phyloP scores from a whole-genome alignment of 2,888 invertebrate genomes.

The Alcis repandata region DNA sequence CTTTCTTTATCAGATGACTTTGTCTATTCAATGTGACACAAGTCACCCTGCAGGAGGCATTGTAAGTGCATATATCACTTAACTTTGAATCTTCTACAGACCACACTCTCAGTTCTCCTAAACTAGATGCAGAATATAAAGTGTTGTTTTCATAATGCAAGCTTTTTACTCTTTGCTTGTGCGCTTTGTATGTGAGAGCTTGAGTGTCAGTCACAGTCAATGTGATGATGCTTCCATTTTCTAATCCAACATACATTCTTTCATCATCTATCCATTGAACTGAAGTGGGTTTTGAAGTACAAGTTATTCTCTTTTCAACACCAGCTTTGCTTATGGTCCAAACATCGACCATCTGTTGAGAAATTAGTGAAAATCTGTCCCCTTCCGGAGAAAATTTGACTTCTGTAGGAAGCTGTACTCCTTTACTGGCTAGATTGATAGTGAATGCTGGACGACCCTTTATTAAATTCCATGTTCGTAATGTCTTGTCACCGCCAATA shows the following conservation, averaged over 20 bases:
- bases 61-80: slow-evolving; percentile 85
- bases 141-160: slow-evolving; percentile 85
- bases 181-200: slow-evolving; percentile 82
- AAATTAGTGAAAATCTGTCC: slow-evolving; percentile 91
- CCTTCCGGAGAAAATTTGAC: slow-evolving; percentile 92
- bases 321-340: slow-evolving; percentile 94
- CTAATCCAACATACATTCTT: slow-evolving; percentile 89
- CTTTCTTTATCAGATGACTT: slow-evolving; percentile 73
- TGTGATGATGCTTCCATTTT: slow-evolving; percentile 90
- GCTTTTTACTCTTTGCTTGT: slow-evolving; percentile 90
- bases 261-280: slow-evolving; percentile 90
- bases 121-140: slow-evolving; percentile 91
- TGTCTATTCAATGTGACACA: slow-evolving; percentile 88
- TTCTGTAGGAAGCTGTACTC: slow-evolving; percentile 81
- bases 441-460: slow-evolving; percentile 96
- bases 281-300: slow-evolving; percentile 90
- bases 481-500: slow-evolving; percentile 93
- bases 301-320: slow-evolving; percentile 88
- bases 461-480: slow-evolving; percentile 97
- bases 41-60: slow-evolving; percentile 91
- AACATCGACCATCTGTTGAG: slow-evolving; percentile 91
- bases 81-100: slow-evolving; percentile 70
- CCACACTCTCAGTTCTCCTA: slow-evolving; percentile 93
- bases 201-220: slow-evolving; percentile 84
- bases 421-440: slow-evolving; percentile 93